Base-by-base conservation (phyloP, 2,113 vertebrate species). In the Cebidichthys violaceus region DNA sequence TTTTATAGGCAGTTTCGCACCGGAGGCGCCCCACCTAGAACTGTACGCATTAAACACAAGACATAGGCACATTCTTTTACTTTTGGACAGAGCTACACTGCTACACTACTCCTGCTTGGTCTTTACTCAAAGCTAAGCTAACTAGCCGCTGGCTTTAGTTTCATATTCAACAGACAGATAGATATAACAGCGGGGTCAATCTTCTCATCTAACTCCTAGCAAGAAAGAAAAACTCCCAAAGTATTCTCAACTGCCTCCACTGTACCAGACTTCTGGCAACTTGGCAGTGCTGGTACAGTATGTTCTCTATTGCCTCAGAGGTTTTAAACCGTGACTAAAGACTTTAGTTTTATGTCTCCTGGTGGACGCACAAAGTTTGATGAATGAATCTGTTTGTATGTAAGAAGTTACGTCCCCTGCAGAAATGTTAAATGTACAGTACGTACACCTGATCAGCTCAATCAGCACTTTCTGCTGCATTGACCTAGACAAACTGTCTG, bases 321-420 rank as follows among this genome's bases (percentile, higher is more conserved):
- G 11, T 68, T 76, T 75, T 57, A 82, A 13, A 2, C n/a, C 18
- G 8, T 33, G 24, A 10, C 65, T 4, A 22, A 9, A 55, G 2
- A 15, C 37, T 65, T 79, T n/a, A n/a, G n/a, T n/a, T n/a, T n/a
- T 43, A 61, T 70, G 17, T 52, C 20, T 66, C 69, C 69, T 17
- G 11, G 22, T n/a, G 35, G 62, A 45, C 7, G 15, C 17, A 66
- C 33, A 54, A 70, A 54, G 27, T 47, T 3, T 13, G 45, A 67
- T 75, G 66, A 71, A 79, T 68, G n/a, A 50, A 67, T 35, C 9
- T 13, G 69, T 74, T 69, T 78, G 69, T 71, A 10, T 18, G 22
- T 35, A 24, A 55, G 68, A 29, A 57, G 37, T 1, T 24, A 54
- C 55, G 7, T 33, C 69, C 41, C n/a, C 77, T 18, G 24, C 0